Conservation (phyloP, 2,888 invertebrate species). For the Drosophila paranaensis region DNA sequence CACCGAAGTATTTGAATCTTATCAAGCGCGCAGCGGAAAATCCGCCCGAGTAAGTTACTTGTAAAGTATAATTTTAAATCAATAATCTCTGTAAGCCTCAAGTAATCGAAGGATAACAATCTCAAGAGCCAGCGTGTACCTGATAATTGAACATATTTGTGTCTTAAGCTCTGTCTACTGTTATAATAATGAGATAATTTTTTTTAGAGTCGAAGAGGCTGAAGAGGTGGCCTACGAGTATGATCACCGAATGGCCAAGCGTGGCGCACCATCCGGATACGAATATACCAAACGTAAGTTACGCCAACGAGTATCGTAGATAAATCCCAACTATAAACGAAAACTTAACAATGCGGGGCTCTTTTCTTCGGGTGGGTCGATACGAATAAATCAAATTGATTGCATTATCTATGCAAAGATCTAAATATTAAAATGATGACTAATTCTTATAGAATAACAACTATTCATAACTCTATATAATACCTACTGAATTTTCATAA, state of each 20-base stretch:
- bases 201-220: constrained; percentile 65
- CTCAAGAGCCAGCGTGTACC: constrained; percentile 14
- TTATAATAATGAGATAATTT: constrained; percentile 1
- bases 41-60: constrained; percentile 78
- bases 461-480: constrained; percentile 31
- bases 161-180: constrained; percentile 5
- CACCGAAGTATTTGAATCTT: constrained; percentile 74
- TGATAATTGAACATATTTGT: constrained; percentile 12
- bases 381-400: constrained; percentile 21
- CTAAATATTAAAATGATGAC: constrained; percentile 29
- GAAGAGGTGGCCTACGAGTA: constrained; percentile 71
- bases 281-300: constrained; percentile 77
- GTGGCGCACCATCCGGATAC: constrained; percentile 62
- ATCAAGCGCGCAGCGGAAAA: constrained; percentile 75
- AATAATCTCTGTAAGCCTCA: constrained; percentile 37
- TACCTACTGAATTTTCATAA: constrained; percentile 23
- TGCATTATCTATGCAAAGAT: constrained; percentile 24
- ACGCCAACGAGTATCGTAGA: constrained; percentile 5
- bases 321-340: constrained; percentile 2
- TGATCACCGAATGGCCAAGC: constrained; percentile 68
- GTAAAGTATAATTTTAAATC: constrained; percentile 74
- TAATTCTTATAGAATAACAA: constrained; percentile 39
- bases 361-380: constrained; percentile 33
- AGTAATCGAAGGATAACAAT: constrained; percentile 27
- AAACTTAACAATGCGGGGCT: constrained; percentile 4